Base-by-base conservation (phyloP, 2,797 vertebrate species). In the Lateolabrax maculatus region DNA sequence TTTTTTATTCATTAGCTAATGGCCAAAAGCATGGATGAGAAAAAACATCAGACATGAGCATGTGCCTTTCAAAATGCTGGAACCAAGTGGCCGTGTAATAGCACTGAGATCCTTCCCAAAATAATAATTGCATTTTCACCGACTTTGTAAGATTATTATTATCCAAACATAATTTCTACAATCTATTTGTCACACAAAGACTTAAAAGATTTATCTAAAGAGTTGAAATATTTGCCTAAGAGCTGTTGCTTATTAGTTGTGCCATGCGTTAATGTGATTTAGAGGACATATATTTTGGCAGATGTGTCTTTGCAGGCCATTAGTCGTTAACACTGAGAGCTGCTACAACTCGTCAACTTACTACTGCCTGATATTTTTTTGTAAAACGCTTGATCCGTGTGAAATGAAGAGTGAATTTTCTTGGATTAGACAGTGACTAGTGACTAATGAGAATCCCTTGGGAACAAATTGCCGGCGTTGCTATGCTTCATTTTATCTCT, bases 61-160 rank as follows among this genome's bases (percentile, higher is more conserved):
- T 4, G 2, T 16, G 31, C 27, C 27, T 68, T 72, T 61, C 2
- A 68, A 74, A 79, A 62, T 34, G 55, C 46, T 61, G 21, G 68
- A 75, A 51, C 19, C 64, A 74, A 79, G 65, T 61, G 23, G 53
- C 67, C 66, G 9, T 62, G 53, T 70, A 62, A 81, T 39, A 49
- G 34, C 21, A 3, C 67, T 11, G 49, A 64, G 62, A 48, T 77
- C 25, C 53, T 73, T 80, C 67, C 62, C 0, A 56, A 77, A 77
- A 66, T 52, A 77, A 66, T 52, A 84, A 77, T 76, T 49, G 49
- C 23, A 37, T 56, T 83, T 62, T 71, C 25, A 39, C 27, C 48
- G 23, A 68, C 39, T 44, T 8, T 16, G 7, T 49, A 2, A 49
- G 25, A 52, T 36, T 18, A 21, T 29, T 57, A 48, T 52, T 37